Conservation (phyloP, 2,888 invertebrate species). For the Acanthacorydalis orientalis region DNA sequence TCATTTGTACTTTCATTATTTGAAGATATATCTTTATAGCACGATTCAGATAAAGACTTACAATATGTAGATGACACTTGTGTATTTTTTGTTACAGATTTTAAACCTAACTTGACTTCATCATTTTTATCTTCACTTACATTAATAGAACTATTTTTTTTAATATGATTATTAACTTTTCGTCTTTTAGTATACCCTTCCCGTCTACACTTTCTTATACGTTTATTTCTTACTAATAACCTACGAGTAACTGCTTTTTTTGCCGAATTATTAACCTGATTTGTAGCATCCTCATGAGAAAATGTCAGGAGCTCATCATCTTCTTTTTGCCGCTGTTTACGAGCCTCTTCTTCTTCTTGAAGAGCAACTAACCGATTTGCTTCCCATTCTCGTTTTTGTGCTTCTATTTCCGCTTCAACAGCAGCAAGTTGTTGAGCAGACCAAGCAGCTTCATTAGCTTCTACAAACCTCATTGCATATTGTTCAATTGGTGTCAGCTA, state of each 20-base stretch:
- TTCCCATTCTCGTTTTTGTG: constrained; percentile 78
- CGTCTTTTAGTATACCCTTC: constrained; percentile 6
- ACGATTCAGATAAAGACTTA: constrained; percentile 5
- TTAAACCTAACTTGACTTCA: background rate
- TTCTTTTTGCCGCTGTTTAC: constrained; percentile 37
- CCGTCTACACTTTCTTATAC: background rate
- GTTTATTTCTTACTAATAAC: background rate
- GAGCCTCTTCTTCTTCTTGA: constrained; percentile 45
- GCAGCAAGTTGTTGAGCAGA: constrained; percentile 73
- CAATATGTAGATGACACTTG: constrained; percentile 7
- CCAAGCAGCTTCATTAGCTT: constrained; percentile 63
- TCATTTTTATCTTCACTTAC: background rate
- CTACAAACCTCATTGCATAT: constrained; percentile 88
- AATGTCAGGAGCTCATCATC: constrained; percentile 53
- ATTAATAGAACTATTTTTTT: background rate
- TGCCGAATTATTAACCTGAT: constrained; percentile 60
- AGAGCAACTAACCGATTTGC: constrained; percentile 59
- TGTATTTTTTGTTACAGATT: background rate
- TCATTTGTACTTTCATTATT: constrained; percentile 3
- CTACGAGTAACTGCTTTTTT: constrained; percentile 17
- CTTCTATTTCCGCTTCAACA: constrained; percentile 76
- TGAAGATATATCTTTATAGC: constrained; percentile 1
- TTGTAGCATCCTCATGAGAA: constrained; percentile 58
- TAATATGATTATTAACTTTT: background rate
- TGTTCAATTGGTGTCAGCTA: constrained; percentile 88